Conservation (phyloP, 2,113 vertebrate species). For the Saguinus midas region DNA sequence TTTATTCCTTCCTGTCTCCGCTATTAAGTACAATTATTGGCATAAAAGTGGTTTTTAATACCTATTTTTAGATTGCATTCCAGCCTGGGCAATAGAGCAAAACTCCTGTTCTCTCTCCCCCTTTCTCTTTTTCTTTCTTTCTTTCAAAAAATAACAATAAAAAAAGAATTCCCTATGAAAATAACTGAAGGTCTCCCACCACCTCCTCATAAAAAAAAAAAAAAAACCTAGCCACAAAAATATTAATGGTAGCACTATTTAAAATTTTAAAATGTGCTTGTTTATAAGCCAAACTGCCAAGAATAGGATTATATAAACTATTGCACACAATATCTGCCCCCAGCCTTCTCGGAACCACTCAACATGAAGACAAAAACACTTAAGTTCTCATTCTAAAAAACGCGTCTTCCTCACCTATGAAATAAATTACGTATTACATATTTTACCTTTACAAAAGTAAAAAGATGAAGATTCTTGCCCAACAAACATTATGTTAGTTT, state of each 20-base stretch:
- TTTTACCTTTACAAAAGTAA: neutral
- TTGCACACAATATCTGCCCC: neutral
- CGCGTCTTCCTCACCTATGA: neutral
- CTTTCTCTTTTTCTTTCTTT: too few species aligned
- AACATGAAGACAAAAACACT: neutral
- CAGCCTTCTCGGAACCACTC: neutral
- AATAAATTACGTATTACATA: neutral
- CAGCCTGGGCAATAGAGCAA: too few species aligned
- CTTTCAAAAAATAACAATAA: too few species aligned
- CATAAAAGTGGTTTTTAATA: too few species aligned
- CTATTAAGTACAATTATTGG: too few species aligned
- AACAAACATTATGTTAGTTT: neutral
- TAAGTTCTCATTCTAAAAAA: neutral
- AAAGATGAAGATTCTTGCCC: neutral
- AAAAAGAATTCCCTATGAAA: too few species aligned
- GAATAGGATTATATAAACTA: neutral
- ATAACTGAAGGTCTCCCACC: too few species aligned
- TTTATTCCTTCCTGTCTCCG: too few species aligned
- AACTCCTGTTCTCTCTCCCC: too few species aligned
- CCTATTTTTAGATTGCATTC: too few species aligned
- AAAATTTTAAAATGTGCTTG: neutral
- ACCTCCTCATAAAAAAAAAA: neutral
- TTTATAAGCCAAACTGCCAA: neutral
- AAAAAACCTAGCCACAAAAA: neutral
- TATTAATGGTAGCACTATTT: neutral